Evolutionary conservation across 2,888 invertebrate species (phyloP).

Genomic region (Protophormia terraenovae): DNA sequence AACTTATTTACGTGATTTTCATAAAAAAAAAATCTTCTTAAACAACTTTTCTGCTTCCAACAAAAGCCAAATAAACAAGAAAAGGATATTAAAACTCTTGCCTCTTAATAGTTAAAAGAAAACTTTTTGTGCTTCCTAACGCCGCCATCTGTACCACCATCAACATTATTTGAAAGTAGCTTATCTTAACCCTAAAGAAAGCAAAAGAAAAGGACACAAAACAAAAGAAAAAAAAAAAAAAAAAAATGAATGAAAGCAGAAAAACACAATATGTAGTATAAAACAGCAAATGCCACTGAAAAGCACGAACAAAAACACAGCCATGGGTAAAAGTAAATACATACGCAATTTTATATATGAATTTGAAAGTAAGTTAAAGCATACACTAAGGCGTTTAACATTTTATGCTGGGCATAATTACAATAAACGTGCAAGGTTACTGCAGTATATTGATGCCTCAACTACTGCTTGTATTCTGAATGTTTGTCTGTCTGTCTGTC

Average conservation of each 20-base stretch:
- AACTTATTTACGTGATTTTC: conserved; percentile 62
- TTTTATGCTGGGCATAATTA: conserved; percentile 59
- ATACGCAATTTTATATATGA: not conserved
- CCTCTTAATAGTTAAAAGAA: conserved; percentile 45
- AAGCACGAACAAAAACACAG: conserved; percentile 5
- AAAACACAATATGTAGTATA: conserved; percentile 2
- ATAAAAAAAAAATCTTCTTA: not conserved
- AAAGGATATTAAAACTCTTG: conserved; percentile 56
- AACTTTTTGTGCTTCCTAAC: conserved; percentile 35
- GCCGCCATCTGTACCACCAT: not conserved
- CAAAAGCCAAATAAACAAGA: conserved; percentile 34
- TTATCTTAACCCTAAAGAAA: conserved; percentile 28
- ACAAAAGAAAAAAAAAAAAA: not conserved
- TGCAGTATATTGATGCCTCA: conserved; percentile 50
- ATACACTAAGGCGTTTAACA: conserved; percentile 45
- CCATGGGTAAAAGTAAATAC: not conserved
- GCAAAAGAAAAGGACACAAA: not conserved
- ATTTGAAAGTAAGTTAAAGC: not conserved
- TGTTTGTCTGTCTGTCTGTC: not conserved
- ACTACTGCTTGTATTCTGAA: not conserved
- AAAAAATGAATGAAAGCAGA: too few relatives aligned
- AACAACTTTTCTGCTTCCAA: not conserved
- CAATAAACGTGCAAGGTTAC: conserved; percentile 59
- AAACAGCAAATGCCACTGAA: not conserved
- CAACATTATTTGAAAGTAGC: conserved; percentile 5